Base-by-base conservation (phyloP, 1,140 invertebrate genomes). In the Ceratosolen solmsi region DNA sequence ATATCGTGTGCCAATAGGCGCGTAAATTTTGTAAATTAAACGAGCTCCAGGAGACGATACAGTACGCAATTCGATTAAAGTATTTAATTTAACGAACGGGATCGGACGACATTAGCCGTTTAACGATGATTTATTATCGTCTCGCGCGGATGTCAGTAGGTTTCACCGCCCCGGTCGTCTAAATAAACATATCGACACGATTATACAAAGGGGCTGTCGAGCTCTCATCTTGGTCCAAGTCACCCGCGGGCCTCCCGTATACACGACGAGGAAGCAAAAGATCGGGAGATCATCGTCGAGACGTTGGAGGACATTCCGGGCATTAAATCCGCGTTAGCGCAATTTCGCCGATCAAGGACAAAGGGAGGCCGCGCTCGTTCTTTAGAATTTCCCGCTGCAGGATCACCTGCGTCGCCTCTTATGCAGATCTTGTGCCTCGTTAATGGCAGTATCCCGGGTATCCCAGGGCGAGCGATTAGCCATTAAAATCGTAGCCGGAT, bases 81-180 rank as follows among this genome's bases (percentile, higher is more conserved):
- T 49, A 27, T 71, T 71, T 71, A 71, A n/a, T n/a, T n/a, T n/a
- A 71, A 71, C n/a, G 70, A 71, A 49, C 13, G 33, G 63, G 63
- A 3, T 22, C 63, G 4, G 41, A 11, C 70, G 38, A 27, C 46
- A 27, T 49, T 49, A 5, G 9, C 38, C 70, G 11, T 9, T 33
- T 27, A 4, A 20, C 11, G 25, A 72, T 51, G 70, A 72, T 46
- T 72, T 49, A 72, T 72, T 11, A 20, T 4, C 13, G n/a, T 9
- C n/a, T 25, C n/a, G 25, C n/a, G n/a, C n/a, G 58, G 58, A n/a
- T 11, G 8, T 8, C n/a, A 11, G 25, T 46, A 46, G 41, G 41
- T 46, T 46, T 13, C 41, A 5, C 5, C 5, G 41, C 41, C 41
- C 41, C 41, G 41, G 41, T 13, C 11, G 20, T 3, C 9, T 22